Evolutionary conservation across 1,140 invertebrate genomes (phyloP).

Genomic region (Drosophila chauvacae): DNA sequence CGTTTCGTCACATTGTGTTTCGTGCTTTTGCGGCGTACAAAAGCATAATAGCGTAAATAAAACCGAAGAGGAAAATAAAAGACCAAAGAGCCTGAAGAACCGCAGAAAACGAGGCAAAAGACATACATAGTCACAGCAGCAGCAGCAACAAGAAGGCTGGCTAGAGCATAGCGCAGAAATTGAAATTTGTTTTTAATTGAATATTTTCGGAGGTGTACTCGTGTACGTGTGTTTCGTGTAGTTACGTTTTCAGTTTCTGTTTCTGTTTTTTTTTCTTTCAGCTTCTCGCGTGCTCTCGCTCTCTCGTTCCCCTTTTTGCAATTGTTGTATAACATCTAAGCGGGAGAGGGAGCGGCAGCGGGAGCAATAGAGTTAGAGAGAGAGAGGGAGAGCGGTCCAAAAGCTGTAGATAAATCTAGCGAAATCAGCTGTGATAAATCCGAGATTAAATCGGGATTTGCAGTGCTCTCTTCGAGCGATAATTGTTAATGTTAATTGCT

Average conservation of each 20-base stretch:
- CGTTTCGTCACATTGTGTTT: conserved; percentile 63
- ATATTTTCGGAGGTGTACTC: conserved; percentile 51
- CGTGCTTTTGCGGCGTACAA: conserved; percentile 67
- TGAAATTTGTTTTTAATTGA: conserved; percentile 68
- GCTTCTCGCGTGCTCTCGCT: conserved; percentile 12
- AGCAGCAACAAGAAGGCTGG: not conserved
- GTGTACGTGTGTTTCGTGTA: conserved; percentile 39
- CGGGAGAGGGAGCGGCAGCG: not conserved
- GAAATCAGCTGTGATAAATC: conserved; percentile 21
- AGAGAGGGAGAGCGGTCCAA: conserved; percentile 26
- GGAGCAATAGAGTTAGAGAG: conserved; percentile 10
- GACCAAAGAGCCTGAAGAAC: conserved; percentile 34
- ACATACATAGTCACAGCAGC: conserved; percentile 12
- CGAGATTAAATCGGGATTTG: not conserved
- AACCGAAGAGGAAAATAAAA: conserved; percentile 19
- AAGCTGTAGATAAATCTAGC: conserved; percentile 39
- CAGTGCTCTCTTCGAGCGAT: not conserved
- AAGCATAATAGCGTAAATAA: conserved; percentile 49
- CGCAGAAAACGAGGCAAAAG: conserved; percentile 36
- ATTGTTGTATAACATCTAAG: conserved; percentile 72
- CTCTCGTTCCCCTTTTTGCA: conserved; percentile 34
- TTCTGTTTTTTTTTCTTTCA: conserved; percentile 24
- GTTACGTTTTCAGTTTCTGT: conserved; percentile 22
- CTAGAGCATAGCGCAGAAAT: conserved; percentile 42
- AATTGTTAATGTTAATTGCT: not conserved